These are phyloP conservation scores for Borostomias antarcticus DNA, from an alignment of 2,797 vertebrate species.

Conservation along the genomic window DNA sequence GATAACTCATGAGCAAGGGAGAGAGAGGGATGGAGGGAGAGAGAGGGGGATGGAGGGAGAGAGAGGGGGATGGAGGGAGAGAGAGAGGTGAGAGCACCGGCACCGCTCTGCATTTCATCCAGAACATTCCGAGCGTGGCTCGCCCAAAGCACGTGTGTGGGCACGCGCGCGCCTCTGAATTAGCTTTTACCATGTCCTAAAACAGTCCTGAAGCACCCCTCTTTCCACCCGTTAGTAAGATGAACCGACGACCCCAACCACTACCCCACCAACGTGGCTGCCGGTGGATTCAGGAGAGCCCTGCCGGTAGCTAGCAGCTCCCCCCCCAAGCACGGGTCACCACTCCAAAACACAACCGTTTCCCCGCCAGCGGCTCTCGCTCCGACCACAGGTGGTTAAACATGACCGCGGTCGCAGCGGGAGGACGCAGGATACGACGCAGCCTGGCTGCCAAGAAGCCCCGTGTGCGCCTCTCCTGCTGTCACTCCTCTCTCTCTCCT, in stretches of 20 bases:
- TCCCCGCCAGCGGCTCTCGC: neutral
- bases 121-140: slow-evolving; percentile 57
- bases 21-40: no score
- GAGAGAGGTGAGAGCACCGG: slow-evolving; percentile 9
- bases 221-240: no score
- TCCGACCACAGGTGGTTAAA: slow-evolving; percentile 41
- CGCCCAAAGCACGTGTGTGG: slow-evolving; percentile 43
- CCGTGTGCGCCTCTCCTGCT: no score
- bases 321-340: neutral
- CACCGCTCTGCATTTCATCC: slow-evolving; percentile 48
- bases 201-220: no score
- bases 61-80: slow-evolving; percentile 33
- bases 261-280: no score
- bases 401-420: no score
- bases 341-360: slow-evolving; percentile 21
- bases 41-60: neutral
- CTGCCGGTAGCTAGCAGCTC: neutral
- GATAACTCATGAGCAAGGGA: slow-evolving; percentile 48
- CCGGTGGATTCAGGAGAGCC: neutral
- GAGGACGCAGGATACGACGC: no score
- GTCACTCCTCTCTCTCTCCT: no score
- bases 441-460: no score
- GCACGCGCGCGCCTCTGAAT: neutral
- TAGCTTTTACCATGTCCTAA: no score
- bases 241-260: no score